These are phyloP conservation scores for Ctenoplectra terminalis DNA, from an alignment of 1,140 invertebrate species.

Conservation along the genomic window DNA sequence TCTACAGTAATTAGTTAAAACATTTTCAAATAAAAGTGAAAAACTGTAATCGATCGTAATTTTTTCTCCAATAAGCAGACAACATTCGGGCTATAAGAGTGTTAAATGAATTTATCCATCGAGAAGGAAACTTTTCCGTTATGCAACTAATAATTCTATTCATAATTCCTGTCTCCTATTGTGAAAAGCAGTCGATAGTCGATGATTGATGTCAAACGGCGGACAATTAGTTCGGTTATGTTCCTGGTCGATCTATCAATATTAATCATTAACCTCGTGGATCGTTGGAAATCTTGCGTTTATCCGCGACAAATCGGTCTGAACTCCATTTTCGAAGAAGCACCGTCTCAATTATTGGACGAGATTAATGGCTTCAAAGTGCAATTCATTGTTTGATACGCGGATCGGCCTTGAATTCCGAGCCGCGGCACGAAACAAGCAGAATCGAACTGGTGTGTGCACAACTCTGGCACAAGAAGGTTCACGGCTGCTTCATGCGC, in stretches of 20 bases:
- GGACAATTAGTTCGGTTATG: conserved; percentile 18
- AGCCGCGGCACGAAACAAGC: conserved; percentile 6
- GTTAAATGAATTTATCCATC: no score
- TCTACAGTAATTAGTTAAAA: no score
- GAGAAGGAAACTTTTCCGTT: neutral
- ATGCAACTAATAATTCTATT: neutral
- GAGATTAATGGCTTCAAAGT: conserved; percentile 29
- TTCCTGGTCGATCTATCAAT: neutral
- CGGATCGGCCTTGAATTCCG: conserved; percentile 34
- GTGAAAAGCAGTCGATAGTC: neutral
- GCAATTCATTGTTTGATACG: conserved; percentile 34
- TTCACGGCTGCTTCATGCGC: conserved; percentile 45
- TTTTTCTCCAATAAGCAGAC: no score
- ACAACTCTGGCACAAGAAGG: conserved; percentile 14
- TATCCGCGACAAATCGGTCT: conserved; percentile 1
- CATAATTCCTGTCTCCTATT: neutral
- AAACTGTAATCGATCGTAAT: no score
- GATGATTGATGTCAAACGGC: conserved; percentile 30
- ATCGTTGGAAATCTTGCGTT: conserved; percentile 16
- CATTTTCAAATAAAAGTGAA: no score
- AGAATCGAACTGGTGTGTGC: neutral
- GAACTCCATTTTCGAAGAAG: neutral
- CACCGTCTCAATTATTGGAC: conserved; percentile 2
- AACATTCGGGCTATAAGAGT: no score
- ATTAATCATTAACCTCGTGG: neutral